Percentiles rank a stretch among this genome's conserved stretches.
Conservation (phyloP, 1,140 invertebrate species). For the Belonocnema kinseyi region DNA sequence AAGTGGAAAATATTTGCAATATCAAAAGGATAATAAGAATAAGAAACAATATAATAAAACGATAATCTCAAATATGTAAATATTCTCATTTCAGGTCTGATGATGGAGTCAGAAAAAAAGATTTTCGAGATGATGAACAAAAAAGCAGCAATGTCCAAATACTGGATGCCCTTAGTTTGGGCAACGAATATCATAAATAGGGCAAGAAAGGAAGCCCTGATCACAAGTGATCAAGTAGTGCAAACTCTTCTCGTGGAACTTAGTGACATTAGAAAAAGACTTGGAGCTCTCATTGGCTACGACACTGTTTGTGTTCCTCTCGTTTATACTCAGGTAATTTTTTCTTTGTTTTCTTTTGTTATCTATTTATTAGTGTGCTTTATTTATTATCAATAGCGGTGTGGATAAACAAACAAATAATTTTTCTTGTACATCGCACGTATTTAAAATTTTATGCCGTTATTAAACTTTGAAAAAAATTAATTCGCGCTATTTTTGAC, state of each 20-base stretch:
- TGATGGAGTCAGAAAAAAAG: constrained; percentile 93
- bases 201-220: constrained; percentile 87
- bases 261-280: constrained; percentile 86
- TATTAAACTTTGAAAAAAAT: background rate
- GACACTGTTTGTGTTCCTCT: constrained; percentile 98
- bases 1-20: no score
- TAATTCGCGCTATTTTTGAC: background rate
- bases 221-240: constrained; percentile 90
- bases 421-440: no score
- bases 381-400: no score
- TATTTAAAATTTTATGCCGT: background rate
- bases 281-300: constrained; percentile 91
- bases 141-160: constrained; percentile 92
- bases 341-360: constrained; percentile 12
- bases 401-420: no score
- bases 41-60: no score
- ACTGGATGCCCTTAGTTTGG: constrained; percentile 95
- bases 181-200: constrained; percentile 92
- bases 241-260: constrained; percentile 89
- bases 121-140: constrained; percentile 92
- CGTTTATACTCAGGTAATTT: constrained; percentile 95
- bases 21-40: no score
- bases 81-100: constrained; percentile 80
- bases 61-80: no score
- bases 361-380: no score